Percentiles rank a stretch among this genome's conserved stretches.
Conservation (phyloP, 1,140 invertebrate species). For the Ridgeia piscesae region DNA sequence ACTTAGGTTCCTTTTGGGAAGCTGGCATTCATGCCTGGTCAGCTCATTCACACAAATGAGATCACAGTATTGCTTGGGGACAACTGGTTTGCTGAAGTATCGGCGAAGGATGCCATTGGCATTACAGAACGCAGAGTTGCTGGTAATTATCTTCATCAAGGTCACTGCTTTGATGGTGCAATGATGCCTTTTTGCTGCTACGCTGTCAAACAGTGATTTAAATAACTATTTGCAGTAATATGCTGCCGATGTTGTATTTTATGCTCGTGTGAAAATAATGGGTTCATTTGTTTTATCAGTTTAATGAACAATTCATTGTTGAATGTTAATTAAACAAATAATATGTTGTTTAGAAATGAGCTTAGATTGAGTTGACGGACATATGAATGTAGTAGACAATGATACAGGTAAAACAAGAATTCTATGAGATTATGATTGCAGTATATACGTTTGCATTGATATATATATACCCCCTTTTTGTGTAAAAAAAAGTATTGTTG, state of each 20-base stretch:
- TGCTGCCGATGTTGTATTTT: neutral
- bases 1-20: slow-evolving; percentile 66
- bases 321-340: neutral
- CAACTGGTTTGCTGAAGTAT: slow-evolving; percentile 72
- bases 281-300: neutral
- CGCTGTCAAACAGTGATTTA: neutral
- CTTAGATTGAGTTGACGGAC: no score
- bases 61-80: slow-evolving; percentile 70
- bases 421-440: no score
- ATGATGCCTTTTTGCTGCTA: neutral
- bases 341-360: no score
- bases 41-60: slow-evolving; percentile 74
- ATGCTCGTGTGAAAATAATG: neutral
- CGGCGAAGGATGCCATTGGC: slow-evolving; percentile 66
- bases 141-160: slow-evolving; percentile 55
- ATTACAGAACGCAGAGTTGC: slow-evolving; percentile 67
- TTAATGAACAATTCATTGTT: neutral
- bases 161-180: neutral
- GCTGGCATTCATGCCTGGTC: slow-evolving; percentile 70
- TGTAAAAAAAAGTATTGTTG: no score
- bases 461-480: no score
- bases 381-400: no score
- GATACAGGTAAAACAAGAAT: no score
- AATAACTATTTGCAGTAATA: neutral
- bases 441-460: no score